Base-by-base conservation (phyloP, 2,113 vertebrate genomes). In the Serinus canaria region DNA sequence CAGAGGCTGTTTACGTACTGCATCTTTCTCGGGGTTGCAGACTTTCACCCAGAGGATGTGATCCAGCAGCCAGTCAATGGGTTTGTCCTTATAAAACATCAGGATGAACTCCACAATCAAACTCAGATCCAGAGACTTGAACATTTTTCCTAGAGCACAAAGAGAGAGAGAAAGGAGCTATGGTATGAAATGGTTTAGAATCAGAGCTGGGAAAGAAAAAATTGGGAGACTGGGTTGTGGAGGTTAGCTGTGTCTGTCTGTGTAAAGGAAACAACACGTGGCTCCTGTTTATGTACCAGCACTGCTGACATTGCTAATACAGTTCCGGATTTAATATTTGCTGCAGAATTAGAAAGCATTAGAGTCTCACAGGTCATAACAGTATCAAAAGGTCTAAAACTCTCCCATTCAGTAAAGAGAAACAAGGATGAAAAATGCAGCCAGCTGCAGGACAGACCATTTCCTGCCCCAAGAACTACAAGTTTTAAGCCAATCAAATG, bases 11-110 rank as follows among this genome's bases (percentile, higher is more conserved):
- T 58, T 62, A 98, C 99, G 88, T 97, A 99, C 99, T 58, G 99
- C 99, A 8, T 99, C 99, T 95, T 99, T 99, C 97, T 99, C 99
- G 0, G 99, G 99, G 95, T 99, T 99, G 98, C 99, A 99, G 91
- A 99, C 99, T 93, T 99, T 99, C 93, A 99, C 99, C 99, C 99
- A 99, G 95, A 99, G 99, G 96, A 99, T 99, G 97, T 99, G 99
- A 97, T 99, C 99, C 72, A 99, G 98, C 69, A 99, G 98, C 99
- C 99, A 99, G 97, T 99, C 99, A 23, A 99, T 99, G 96, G 99
- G 99, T 92, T 99, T 99, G 98, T 99, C 99, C 95, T 99, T 99
- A 97, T 99, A 99, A 98, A 99, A 99, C 99, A 99, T 99, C 66
- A 99, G 98, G 97, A 99, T 99, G 97, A 99, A 99, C 97, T 99